These are phyloP conservation scores for Drosophila kohkoa DNA, from an alignment of 1,140 invertebrate species.

Conservation along the genomic window DNA sequence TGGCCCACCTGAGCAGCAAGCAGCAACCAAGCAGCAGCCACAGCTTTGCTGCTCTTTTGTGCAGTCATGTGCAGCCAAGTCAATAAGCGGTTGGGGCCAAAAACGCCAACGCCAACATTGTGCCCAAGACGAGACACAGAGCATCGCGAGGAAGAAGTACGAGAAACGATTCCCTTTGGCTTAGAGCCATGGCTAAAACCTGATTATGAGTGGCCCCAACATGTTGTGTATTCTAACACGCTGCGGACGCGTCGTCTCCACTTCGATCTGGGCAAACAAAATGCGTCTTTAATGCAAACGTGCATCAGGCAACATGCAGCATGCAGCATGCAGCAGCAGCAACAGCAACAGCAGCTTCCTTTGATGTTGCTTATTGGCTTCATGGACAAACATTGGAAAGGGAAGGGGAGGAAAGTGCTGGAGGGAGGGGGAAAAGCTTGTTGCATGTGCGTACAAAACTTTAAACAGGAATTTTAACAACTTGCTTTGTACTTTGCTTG, in stretches of 20 bases:
- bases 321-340: conserved; percentile 8
- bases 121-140: conserved; percentile 28
- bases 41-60: conserved; percentile 60
- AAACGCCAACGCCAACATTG: conserved; percentile 44
- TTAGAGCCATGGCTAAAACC: conserved; percentile 67
- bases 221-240: conserved; percentile 83
- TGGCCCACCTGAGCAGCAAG: conserved; percentile 68
- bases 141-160: not conserved
- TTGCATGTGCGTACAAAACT: conserved; percentile 82
- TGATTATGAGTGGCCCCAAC: conserved; percentile 80
- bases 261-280: conserved; percentile 73
- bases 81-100: conserved; percentile 54
- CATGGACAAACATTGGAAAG: not conserved
- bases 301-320: conserved; percentile 57
- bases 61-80: conserved; percentile 70
- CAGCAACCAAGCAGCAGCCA: not conserved
- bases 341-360: conserved; percentile 61
- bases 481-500: conserved; percentile 81
- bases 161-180: conserved; percentile 52
- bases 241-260: conserved; percentile 68
- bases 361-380: conserved; percentile 55
- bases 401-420: conserved; percentile 1
- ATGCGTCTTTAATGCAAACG: conserved; percentile 83
- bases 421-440: conserved; percentile 29
- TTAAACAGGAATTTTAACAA: conserved; percentile 84